Percentiles rank a stretch among this genome's conserved stretches.
Conservation (phyloP, 1,140 invertebrate genomes). For the Drosophila repleta region DNA sequence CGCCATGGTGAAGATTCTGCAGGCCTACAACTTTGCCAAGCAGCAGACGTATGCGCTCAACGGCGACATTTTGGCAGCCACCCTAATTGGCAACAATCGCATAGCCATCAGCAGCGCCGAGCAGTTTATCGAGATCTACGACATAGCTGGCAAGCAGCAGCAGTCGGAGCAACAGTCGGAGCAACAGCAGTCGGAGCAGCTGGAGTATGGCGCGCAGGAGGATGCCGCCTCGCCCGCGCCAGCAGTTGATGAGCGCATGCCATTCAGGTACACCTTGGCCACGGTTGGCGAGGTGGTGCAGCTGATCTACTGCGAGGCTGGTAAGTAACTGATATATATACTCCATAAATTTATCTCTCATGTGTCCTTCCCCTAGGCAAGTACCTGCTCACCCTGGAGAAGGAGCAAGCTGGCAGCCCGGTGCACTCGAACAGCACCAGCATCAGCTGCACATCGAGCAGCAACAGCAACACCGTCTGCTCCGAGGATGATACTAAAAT, state of each 20-base stretch:
- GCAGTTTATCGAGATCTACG: constrained; percentile 82
- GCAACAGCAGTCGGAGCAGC: constrained; percentile 32
- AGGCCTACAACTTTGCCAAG: constrained; percentile 80
- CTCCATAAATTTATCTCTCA: background rate
- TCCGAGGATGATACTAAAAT: constrained; percentile 80
- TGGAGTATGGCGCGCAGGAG: constrained; percentile 25
- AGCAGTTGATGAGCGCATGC: constrained; percentile 54
- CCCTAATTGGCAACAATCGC: constrained; percentile 72
- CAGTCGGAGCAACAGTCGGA: constrained; percentile 27
- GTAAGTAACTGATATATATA: constrained; percentile 37
- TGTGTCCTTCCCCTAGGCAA: constrained; percentile 47
- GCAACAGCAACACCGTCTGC: constrained; percentile 74
- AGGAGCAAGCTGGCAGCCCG: constrained; percentile 76
- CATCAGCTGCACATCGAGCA: constrained; percentile 80
- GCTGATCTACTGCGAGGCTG: constrained; percentile 77
- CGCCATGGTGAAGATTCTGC: constrained; percentile 80
- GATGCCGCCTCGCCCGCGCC: constrained; percentile 18
- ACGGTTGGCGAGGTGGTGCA: constrained; percentile 81
- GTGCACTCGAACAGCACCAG: constrained; percentile 74
- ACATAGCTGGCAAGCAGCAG: constrained; percentile 70
- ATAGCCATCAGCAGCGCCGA: constrained; percentile 81
- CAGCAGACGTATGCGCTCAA: constrained; percentile 78
- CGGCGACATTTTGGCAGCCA: constrained; percentile 77
- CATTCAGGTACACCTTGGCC: constrained; percentile 66
- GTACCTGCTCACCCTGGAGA: constrained; percentile 75